Base-by-base conservation (phyloP, 2,797 vertebrate genomes). In the Staurois parvus region DNA sequence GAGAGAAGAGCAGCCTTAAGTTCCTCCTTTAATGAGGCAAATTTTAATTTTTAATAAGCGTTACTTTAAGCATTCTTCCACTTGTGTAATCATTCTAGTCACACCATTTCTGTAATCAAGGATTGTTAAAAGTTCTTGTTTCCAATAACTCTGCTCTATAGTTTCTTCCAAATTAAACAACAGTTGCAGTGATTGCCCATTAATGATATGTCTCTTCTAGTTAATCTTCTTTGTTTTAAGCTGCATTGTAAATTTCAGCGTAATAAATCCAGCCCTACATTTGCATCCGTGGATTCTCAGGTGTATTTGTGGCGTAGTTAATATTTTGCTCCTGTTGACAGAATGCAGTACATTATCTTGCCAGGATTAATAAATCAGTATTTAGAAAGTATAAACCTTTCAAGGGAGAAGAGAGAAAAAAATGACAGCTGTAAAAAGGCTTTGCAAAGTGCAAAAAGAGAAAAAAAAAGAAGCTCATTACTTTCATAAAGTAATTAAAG, bases 341-440 rank as follows among this genome's bases (percentile, higher is more conserved):
- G 68, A 62, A 83, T 28, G 21, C 59, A 30, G n/a, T 26, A 40
- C 66, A 86, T 82, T 86, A 83, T 48, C 66, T 72, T 86, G 85
- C 75, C 85, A 86, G 64, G 67, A 78, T 86, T 86, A 86, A 86
- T 86, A 86, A 78, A 86, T 86, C 85, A 83, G 66, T 26, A 76
- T 86, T 82, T 82, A n/a, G 21, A 86, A 81, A 72, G 13, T 66
- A 70, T 45, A 81, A 72, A 76, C 64, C 37, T 83, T 73, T 67
- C 80, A 78, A 68, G 68, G 56, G 52, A 69, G 75, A 68, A 83
- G 62, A 83, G 73, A 73, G 59, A 28, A 37, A 74, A 21, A 64
- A 37, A 79, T 79, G 59, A 80, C 84, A 85, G 69, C 34, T 67
- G 30, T 42, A 67, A 79, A 56, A 66, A 73, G 79, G 75, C 48